These are phyloP conservation scores for Petroica traversi DNA, from an alignment of 2,113 vertebrate species.

Conservation along the genomic window DNA sequence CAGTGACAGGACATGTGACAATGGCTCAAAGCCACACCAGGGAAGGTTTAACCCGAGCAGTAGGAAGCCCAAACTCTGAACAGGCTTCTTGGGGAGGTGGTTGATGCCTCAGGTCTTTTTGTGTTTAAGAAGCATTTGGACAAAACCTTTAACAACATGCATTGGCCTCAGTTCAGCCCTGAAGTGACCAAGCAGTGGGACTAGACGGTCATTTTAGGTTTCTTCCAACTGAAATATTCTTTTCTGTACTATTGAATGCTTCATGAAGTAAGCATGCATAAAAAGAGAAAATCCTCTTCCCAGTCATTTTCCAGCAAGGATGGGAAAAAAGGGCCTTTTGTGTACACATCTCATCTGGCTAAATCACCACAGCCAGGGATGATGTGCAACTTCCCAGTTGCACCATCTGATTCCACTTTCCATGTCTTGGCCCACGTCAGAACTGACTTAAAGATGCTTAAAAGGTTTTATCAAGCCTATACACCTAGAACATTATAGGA, in stretches of 20 bases:
- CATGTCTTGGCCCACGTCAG: not conserved
- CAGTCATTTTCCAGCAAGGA: not conserved
- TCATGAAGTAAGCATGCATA: not conserved
- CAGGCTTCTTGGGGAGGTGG: not conserved
- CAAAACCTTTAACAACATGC: accelerated
- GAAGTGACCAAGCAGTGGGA: not conserved
- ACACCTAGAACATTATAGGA: not conserved
- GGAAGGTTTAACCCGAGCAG: not conserved
- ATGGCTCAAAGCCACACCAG: not conserved
- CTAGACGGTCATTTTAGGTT: not conserved
- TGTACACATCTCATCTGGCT: not conserved
- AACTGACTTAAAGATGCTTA: not conserved
- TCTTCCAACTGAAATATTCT: not conserved
- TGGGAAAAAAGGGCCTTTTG: not conserved
- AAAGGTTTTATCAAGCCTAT: not conserved
- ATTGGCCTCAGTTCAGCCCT: not conserved
- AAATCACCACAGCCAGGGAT: not conserved
- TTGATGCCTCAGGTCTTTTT: not conserved
- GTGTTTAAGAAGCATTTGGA: not conserved
- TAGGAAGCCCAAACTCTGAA: not conserved
- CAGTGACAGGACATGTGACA: accelerated
- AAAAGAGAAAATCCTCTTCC: not conserved
- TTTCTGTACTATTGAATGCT: not conserved
- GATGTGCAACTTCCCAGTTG: not conserved
- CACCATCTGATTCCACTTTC: not conserved